These are phyloP conservation scores for Cheirogaleus major DNA, from an alignment of 2,797 vertebrate genomes.

Conservation along the genomic window DNA sequence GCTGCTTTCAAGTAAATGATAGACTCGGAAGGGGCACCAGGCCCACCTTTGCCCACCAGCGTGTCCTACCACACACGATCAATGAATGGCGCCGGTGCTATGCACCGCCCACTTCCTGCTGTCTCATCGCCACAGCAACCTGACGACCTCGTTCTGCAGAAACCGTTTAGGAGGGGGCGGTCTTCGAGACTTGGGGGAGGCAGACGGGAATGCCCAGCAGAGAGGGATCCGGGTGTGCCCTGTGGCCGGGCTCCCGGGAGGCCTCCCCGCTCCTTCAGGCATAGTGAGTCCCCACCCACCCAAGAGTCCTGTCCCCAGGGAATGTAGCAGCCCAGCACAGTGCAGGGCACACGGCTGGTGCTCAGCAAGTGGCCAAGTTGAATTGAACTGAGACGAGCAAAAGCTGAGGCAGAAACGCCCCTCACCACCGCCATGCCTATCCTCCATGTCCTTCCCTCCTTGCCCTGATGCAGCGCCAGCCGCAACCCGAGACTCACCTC, in stretches of 20 bases:
- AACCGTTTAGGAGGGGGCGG: background rate
- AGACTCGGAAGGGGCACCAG: background rate
- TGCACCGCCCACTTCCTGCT: accelerated
- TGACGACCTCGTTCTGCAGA: no score
- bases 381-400: background rate
- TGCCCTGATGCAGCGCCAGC: background rate
- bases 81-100: no score
- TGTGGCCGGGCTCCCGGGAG: accelerated
- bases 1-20: background rate
- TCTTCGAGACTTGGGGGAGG: background rate
- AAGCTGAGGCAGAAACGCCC: no score
- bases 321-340: no score
- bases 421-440: background rate
- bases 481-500: no score
- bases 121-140: background rate
- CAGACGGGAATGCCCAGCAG: no score
- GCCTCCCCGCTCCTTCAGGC: background rate
- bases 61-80: accelerated
- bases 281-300: no score
- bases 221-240: accelerated
- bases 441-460: background rate
- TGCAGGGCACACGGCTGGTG: background rate
- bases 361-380: background rate
- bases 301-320: background rate
- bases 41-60: accelerated